These are phyloP conservation scores for Trachelipus rathkii DNA, from an alignment of 1,140 invertebrate species.

Conservation along the genomic window DNA sequence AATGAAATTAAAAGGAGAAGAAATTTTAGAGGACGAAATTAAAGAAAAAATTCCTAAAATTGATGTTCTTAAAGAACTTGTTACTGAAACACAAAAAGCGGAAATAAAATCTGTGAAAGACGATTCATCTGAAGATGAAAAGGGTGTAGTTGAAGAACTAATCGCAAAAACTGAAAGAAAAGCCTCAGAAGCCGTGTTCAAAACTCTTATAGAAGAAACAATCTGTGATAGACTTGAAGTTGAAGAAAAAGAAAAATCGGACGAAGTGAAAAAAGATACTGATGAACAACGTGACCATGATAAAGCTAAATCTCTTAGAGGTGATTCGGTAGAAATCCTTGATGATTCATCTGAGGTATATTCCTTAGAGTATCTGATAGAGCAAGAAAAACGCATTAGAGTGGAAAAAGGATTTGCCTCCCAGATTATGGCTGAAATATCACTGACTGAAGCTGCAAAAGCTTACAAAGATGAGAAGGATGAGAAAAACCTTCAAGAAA, in stretches of 20 bases:
- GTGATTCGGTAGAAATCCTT: neutral
- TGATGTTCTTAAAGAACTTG: neutral
- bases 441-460: neutral
- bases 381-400: constrained; percentile 5
- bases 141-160: constrained; percentile 18
- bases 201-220: neutral
- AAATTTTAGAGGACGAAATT: constrained; percentile 1
- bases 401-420: neutral
- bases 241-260: constrained; percentile 1
- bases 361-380: neutral
- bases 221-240: neutral
- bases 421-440: neutral
- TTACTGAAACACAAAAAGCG: constrained; percentile 19
- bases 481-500: neutral
- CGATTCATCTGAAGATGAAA: neutral
- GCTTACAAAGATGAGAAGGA: neutral
- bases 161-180: constrained; percentile 9
- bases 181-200: neutral
- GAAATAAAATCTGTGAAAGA: constrained; percentile 10
- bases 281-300: neutral
- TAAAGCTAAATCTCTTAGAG: no score
- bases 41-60: neutral
- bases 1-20: constrained; percentile 30
- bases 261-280: neutral
- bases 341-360: neutral